Evolutionary conservation across 1,140 invertebrate genomes (phyloP), one percentile per base, ranked within the genome.

Genomic region (Papilio glaucus): DNA sequence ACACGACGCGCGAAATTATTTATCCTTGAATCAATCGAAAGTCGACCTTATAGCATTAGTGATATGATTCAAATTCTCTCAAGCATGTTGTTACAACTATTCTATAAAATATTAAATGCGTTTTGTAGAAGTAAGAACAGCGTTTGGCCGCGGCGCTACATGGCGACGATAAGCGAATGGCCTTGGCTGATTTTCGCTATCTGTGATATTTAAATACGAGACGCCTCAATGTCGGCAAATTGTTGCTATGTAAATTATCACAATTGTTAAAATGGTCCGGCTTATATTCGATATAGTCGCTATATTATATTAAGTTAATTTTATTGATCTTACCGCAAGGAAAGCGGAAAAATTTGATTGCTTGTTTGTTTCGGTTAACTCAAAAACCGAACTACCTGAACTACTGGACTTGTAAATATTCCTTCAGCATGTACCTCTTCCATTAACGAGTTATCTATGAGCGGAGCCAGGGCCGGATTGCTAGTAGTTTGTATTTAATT

Each of bases 151-250:
- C 81, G 78, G 77, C 80, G 77, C 73, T 67, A 78, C 76, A 75
- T 80, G 69, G 77, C 71, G 68, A 77, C 67, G 85, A 89, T 89
- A 87, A 85, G 67, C 72, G 67, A 60, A 24, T 82, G 85, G 79
- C 87, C 87, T 89, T 89, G 85, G 82, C 76, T 81, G 82, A 86
- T 85, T 87, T 86, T 76, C 72, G 73, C 84, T 89, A 87, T 89
- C 87, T 78, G 74, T 63, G 74, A 82, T 80, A 82, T 89, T 87
- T 75, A 78, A 63, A 77, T 73, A 53, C 38, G n/a, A 57, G 70
- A 42, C 74, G 74, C 74, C 53, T 21, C 29, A 75, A 68, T 76
- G 57, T 18, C 8, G 76, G 72, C 67, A 26, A 2, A 60, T 38
- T n/a, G 29, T 29, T 33, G 41, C 60, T 57, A 49, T 21, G 45